Conservation (phyloP, 2,888 invertebrate species). For the Polymixis lichenea region DNA sequence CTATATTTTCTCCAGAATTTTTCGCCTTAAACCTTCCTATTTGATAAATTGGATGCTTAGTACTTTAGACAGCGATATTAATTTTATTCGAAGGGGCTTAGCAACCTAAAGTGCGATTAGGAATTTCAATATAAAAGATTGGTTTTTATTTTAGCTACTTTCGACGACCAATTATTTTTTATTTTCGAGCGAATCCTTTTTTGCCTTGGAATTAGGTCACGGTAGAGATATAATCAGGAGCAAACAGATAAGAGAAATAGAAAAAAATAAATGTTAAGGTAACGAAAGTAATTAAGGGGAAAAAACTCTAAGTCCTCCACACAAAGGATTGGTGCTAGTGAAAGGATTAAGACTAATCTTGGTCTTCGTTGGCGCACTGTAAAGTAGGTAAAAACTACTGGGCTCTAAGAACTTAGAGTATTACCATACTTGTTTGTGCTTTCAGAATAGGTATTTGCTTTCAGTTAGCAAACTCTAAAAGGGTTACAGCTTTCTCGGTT, state of each 20-base stretch:
- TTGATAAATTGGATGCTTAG: slow-evolving; percentile 54
- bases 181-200: slow-evolving; percentile 23
- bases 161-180: slow-evolving; percentile 23
- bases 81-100: slow-evolving; percentile 34
- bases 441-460: not conserved
- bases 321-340: not conserved
- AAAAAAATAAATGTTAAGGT: slow-evolving; percentile 17
- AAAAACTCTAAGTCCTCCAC: not conserved
- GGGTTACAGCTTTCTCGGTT: not conserved
- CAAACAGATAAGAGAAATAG: slow-evolving; percentile 32
- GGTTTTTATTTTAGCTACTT: slow-evolving; percentile 30
- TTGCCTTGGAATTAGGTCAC: slow-evolving; percentile 27
- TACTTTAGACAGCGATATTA: slow-evolving; percentile 56
- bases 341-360: not conserved
- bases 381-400: slow-evolving; percentile 4
- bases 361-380: not conserved
- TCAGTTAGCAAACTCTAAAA: not conserved
- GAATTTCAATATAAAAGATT: slow-evolving; percentile 41
- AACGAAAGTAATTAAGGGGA: slow-evolving; percentile 38
- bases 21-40: slow-evolving; percentile 18
- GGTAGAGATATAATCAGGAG: slow-evolving; percentile 15
- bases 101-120: slow-evolving; percentile 19
- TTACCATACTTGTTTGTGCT: not conserved
- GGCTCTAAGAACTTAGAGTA: not conserved
- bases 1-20: slow-evolving; percentile 22